Evolutionary conservation across 2,888 invertebrate species (phyloP).

Genomic region (Tortricodes alternella): DNA sequence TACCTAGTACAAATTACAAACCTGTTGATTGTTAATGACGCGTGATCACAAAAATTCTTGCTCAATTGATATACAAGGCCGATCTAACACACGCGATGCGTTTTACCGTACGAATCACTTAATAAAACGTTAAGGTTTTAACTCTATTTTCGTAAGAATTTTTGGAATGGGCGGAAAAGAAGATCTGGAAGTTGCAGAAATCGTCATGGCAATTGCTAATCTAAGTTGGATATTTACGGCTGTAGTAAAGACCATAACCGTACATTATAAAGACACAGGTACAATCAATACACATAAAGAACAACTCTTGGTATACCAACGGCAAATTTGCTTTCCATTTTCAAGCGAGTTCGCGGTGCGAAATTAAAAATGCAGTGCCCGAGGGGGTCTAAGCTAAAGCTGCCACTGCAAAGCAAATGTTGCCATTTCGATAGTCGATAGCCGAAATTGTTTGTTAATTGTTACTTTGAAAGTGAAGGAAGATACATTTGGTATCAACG

Average conservation of each 20-base stretch:
- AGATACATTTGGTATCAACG: background rate
- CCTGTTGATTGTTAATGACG: conserved; percentile 33
- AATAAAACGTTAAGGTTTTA: background rate
- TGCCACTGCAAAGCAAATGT: background rate
- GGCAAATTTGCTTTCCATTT: conserved; percentile 15
- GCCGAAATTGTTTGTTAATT: background rate
- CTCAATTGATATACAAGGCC: conserved; percentile 59
- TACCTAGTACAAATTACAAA: conserved; percentile 14
- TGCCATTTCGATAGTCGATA: conserved; percentile 2
- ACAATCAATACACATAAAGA: conserved; percentile 13
- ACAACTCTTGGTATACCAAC: conserved; percentile 12
- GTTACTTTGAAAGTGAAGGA: background rate
- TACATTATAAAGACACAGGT: background rate
- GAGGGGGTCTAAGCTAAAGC: background rate
- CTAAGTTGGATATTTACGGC: too few relatives aligned
- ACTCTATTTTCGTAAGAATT: background rate
- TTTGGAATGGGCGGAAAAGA: too few relatives aligned
- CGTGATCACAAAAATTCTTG: conserved; percentile 37
- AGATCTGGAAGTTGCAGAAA: too few relatives aligned
- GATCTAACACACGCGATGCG: conserved; percentile 6
- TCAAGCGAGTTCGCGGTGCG: background rate
- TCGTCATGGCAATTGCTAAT: too few relatives aligned
- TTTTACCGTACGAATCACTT: conserved; percentile 1
- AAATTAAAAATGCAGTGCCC: conserved; percentile 11
- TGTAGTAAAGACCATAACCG: background rate